A percentile compares a stretch with the other conserved stretches of the same genome.
Evolutionary conservation across 2,797 vertebrate species (phyloP).

Genomic region (Holocentrus rufus): DNA sequence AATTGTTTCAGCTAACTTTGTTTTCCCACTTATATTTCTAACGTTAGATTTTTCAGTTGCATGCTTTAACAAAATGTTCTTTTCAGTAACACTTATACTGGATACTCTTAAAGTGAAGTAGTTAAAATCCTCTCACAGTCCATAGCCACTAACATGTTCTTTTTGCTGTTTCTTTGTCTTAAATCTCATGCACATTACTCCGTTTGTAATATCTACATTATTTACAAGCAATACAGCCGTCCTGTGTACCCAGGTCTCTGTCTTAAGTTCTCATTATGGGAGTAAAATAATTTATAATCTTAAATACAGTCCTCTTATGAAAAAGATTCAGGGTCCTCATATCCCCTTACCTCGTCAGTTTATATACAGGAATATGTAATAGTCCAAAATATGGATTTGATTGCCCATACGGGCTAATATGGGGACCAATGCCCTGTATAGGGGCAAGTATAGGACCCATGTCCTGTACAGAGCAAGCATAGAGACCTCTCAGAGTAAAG

Average conservation of each 20-base stretch:
- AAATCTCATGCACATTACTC: conserved; percentile 98
- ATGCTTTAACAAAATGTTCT: conserved; percentile 99
- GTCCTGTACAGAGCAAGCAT: conserved; percentile 89
- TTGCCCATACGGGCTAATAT: conserved; percentile 87
- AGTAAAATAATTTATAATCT: conserved; percentile 99
- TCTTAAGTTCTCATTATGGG: conserved; percentile 84
- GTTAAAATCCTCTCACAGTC: conserved; percentile 99
- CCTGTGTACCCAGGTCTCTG: conserved; percentile 80
- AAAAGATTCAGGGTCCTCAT: conserved; percentile 95
- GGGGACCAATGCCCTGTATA: conserved; percentile 83
- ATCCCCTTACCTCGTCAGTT: conserved; percentile 91
- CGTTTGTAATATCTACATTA: conserved; percentile 97
- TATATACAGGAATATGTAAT: conserved; percentile 97
- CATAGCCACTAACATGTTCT: conserved; percentile 98
- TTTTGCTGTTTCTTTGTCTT: conserved; percentile 95
- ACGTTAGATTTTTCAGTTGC: conserved; percentile 92
- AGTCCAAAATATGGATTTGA: conserved; percentile 98
- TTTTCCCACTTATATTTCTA: conserved; percentile 96
- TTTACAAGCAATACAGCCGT: conserved; percentile 99
- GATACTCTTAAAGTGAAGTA: conserved; percentile 99
- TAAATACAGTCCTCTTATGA: conserved; percentile 99
- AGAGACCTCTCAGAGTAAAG: conserved; percentile 89
- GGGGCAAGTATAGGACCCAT: conserved; percentile 88
- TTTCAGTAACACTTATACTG: conserved; percentile 99
- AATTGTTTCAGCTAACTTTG: conserved; percentile 89